Base-by-base conservation (phyloP, 2,113 vertebrate genomes). In the Myxocyprinus asiaticus region DNA sequence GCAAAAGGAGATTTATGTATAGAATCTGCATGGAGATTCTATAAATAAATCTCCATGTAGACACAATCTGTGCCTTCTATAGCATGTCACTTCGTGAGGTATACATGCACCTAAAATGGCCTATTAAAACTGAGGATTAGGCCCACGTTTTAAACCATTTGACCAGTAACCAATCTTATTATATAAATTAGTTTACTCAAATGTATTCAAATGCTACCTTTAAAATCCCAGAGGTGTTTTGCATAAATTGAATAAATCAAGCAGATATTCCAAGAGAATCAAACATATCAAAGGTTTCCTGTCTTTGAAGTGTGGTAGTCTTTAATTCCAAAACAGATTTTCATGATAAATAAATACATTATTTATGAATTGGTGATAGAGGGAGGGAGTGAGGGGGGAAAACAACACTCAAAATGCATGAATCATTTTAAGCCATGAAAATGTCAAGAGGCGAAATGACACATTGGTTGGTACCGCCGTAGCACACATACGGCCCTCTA, bases 291-390 rank as follows among this genome's bases (percentile, higher is more conserved):
- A 93, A 93, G 93, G 89, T 93, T 93, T 88, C 85, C 90, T 87
- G 90, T 92, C 93, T 94, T 94, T 94, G 93, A 94, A 92, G 93
- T 94, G 91, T 87, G 77, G 83, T 86, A 88, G 90, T 86, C 82
- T 92, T 87, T 93, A 93, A 93, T 94, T 93, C 91, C 89, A 90
- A 93, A 94, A 92, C 92, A 92, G 91, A 94, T 94, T 93, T 92
- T 90, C 89, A 86, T 90, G 93, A 93, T 94, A 93, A 93, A 92
- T 94, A 93, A 90, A 94, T 94, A 81, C 91, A 94, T 94, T 89
- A 94, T 94, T 93, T 92, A 93, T 94, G 91, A 92, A 90, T 87
- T 86, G 83, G 79, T 86, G 59, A 55, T 56, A 10, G 48, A 58
- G 64, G 17, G 44, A 43, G 42, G 68, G 61, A 44, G 51, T 48